Conservation (phyloP, 2,797 vertebrate genomes). For the Pantherophis alleghaniensis region DNA sequence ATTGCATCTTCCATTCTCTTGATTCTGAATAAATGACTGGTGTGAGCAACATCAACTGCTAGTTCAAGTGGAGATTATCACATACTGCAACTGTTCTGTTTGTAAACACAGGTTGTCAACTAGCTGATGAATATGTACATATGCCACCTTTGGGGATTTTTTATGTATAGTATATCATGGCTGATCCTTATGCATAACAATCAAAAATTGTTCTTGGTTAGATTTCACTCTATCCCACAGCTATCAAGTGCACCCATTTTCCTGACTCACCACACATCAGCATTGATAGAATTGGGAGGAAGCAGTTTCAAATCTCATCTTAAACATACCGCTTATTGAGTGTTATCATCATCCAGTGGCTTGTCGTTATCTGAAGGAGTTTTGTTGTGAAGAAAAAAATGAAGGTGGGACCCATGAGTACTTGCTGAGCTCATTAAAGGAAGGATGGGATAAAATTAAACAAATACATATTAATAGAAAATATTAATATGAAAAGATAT, state of each 20-base stretch:
- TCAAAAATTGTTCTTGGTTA: not conserved
- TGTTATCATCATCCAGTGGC: not conserved
- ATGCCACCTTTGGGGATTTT: not conserved
- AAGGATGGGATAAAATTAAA: not conserved
- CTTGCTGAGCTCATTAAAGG: not conserved
- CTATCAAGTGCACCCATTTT: not conserved
- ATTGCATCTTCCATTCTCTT: not conserved
- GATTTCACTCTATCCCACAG: not conserved
- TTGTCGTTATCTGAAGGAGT: not conserved
- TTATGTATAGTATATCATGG: not conserved
- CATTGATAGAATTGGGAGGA: not conserved
- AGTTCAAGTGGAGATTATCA: not conserved
- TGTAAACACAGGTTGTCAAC: not conserved
- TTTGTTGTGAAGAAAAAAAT: not conserved
- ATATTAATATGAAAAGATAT: not conserved
- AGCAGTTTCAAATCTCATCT: not conserved
- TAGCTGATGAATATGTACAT: not conserved
- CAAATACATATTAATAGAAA: not conserved
- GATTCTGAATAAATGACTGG: not conserved
- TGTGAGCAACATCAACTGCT: not conserved
- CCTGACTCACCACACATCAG: not conserved
- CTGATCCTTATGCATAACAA: not conserved
- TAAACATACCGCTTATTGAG: not conserved
- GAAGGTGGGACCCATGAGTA: not conserved
- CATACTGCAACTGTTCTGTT: not conserved